Evolutionary conservation across 2,113 vertebrate species (phyloP).

Genomic region (Illadopsis cleaveri): DNA sequence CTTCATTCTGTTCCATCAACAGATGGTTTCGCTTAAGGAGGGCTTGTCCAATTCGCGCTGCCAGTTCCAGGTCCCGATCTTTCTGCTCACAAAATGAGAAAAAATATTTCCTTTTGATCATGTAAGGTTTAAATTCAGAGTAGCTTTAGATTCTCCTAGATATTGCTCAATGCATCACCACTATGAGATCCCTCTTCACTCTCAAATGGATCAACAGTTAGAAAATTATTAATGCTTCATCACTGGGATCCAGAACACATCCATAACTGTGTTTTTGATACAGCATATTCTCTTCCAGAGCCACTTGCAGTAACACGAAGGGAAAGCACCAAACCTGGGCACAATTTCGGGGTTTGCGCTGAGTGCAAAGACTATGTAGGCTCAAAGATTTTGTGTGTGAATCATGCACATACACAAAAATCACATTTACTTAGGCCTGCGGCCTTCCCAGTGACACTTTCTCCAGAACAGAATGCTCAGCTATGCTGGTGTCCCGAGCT

Average conservation of each 20-base stretch:
- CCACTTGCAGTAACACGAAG: background rate
- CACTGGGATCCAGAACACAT: background rate
- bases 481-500: too few relatives aligned
- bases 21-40: slow-evolving; percentile 92
- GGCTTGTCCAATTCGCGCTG: slow-evolving; percentile 95
- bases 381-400: background rate
- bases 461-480: background rate
- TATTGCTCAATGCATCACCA: background rate
- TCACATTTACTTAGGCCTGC: background rate
- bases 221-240: background rate
- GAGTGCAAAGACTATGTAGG: background rate
- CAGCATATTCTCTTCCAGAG: background rate
- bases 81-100: slow-evolving; percentile 76
- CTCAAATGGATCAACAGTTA: background rate
- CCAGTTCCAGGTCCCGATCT: slow-evolving; percentile 93
- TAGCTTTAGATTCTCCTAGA: background rate
- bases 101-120: background rate
- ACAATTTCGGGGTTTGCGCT: background rate
- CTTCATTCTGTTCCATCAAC: slow-evolving; percentile 90
- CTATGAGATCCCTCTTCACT: background rate
- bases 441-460: background rate
- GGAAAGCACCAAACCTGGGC: background rate
- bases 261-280: background rate
- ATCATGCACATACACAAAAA: background rate
- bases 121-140: background rate